Base-by-base conservation (phyloP, 2,797 vertebrate genomes). In the Botia almorhae region DNA sequence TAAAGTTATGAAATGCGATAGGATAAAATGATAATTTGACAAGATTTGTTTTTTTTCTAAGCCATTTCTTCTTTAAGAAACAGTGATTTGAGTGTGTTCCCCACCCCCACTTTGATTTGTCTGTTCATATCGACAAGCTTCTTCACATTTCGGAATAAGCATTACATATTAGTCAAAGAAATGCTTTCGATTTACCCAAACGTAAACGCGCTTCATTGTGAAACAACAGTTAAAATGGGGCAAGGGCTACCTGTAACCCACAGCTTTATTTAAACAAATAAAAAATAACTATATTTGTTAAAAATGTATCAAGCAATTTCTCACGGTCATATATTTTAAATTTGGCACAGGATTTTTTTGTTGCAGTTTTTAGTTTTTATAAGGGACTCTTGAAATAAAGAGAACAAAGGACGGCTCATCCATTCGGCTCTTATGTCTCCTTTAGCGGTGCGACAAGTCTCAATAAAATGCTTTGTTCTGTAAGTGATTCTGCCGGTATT, bases 381-480 rank as follows among this genome's bases (percentile, higher is more conserved):
- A 2, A 48, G 33, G 61, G 36, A 65, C 56, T 65, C 4, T 19
- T 64, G 43, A 51, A 64, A 70, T 36, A 5, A 46, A 46, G 58
- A 83, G 87, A 88, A 88, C 85, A 88, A 88, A 85, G 85, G 81
- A 67, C 29, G 58, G 33, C 64, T 65, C 67, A 61, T 69, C 71
- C n/a, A 21, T 80, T 29, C 74, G 26, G 19, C 17, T 43, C 48
- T 75, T 56, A 50, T 63, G 64, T 82, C 77, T 48, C 14, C 36
- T 26, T 11, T 17, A 72, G 26, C 51, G 51, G 21, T 6, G 19
- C 33, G 36, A 11, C 43, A 11, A 51, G 26, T 43, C 48, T 7
- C 23, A 26, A 14, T 23, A 55, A 43, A 78, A 50, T 17, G 67
- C 26, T 36, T 60, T 48, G 53, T 64, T 46, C 43, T 10, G 13